These are phyloP conservation scores for Ardeotis arabs DNA, from an alignment of 2,113 vertebrate genomes.

Conservation along the genomic window DNA sequence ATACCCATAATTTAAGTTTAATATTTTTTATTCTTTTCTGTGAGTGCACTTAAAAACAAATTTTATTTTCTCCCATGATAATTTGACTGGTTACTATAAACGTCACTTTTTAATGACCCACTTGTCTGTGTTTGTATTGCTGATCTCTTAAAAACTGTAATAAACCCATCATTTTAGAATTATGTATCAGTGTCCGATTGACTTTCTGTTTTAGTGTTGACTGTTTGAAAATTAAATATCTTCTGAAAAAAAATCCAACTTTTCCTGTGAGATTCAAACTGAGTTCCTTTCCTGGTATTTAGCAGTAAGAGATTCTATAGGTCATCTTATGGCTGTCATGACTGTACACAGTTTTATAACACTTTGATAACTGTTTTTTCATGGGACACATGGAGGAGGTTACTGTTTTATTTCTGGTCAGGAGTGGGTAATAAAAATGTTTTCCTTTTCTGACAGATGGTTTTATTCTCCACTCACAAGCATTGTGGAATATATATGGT, in stretches of 20 bases:
- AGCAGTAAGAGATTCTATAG: not conserved
- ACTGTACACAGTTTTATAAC: not conserved
- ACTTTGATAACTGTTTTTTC: not conserved
- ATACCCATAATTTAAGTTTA: not conserved
- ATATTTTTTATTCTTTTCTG: not conserved
- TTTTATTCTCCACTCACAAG: not conserved
- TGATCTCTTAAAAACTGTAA: not conserved
- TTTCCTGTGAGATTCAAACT: not conserved
- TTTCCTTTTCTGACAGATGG: not conserved
- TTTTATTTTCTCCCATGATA: not conserved
- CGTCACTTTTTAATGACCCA: not conserved
- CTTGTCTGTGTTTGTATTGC: not conserved
- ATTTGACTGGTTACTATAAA: not conserved
- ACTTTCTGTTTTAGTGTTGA: not conserved
- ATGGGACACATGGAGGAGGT: not conserved
- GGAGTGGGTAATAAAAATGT: not conserved
- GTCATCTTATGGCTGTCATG: not conserved
- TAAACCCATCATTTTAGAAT: not conserved
- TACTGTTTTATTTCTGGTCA: not conserved
- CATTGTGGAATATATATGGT: not conserved
- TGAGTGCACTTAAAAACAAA: not conserved
- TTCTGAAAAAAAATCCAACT: not conserved
- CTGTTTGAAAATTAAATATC: not conserved
- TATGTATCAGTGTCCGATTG: not conserved
- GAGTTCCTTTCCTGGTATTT: not conserved